These are phyloP conservation scores for Ictidomys tridecemlineatus DNA, from an alignment of 2,113 vertebrate genomes.

Conservation along the genomic window DNA sequence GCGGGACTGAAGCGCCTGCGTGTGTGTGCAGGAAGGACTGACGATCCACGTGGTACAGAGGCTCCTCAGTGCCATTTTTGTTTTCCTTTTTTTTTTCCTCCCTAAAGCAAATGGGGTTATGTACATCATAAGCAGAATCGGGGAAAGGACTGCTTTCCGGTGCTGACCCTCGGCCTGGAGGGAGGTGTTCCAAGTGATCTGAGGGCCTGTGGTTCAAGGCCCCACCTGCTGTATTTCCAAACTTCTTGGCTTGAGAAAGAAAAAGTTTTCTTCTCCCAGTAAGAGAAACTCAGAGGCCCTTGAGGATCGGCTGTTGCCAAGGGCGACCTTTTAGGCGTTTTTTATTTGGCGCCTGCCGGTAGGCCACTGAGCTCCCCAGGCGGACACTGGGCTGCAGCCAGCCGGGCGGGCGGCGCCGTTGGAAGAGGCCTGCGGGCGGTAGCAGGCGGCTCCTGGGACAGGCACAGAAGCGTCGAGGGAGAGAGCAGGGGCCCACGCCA, in stretches of 20 bases:
- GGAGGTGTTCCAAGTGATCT: too few relatives aligned
- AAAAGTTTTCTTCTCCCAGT: not conserved
- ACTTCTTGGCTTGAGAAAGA: not conserved
- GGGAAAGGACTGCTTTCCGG: not conserved
- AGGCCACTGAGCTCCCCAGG: not conserved
- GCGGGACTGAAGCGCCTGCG: rapidly evolving
- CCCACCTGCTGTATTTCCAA: not conserved
- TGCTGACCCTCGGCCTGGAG: not conserved
- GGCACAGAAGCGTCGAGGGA: not conserved
- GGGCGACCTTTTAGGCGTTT: not conserved
- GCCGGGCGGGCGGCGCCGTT: too few relatives aligned
- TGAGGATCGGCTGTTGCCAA: not conserved
- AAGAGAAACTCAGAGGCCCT: not conserved
- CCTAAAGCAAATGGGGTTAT: not conserved
- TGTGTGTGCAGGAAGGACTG: not conserved
- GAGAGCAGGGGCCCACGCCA: not conserved
- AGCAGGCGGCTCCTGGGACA: not conserved
- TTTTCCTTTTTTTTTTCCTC: too few relatives aligned
- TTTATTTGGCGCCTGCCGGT: rapidly evolving
- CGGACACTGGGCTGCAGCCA: not conserved
- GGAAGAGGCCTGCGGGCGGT: too few relatives aligned
- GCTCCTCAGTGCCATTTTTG: not conserved
- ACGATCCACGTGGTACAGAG: rapidly evolving
- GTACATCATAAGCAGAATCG: too few relatives aligned
- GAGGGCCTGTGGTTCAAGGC: rapidly evolving